These are phyloP conservation scores for Columbina picui DNA, from an alignment of 2,113 vertebrate species.

Conservation along the genomic window DNA sequence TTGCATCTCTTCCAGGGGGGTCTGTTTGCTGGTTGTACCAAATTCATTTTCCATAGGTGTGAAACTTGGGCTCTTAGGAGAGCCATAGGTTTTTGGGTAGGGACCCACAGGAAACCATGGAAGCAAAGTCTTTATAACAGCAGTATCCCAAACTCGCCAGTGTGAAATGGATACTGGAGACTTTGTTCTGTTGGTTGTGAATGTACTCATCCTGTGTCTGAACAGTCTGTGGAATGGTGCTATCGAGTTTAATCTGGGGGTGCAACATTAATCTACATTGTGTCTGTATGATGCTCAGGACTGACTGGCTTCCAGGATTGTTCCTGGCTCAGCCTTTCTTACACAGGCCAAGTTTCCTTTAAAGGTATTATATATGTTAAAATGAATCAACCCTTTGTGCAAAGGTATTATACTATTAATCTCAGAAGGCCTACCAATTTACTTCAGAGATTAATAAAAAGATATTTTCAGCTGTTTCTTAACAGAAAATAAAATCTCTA, in stretches of 20 bases:
- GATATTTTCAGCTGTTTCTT: not conserved
- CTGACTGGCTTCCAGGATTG: not conserved
- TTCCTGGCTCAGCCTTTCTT: not conserved
- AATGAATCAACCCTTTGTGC: not conserved
- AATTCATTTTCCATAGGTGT: fast-evolving
- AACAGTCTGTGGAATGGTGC: not conserved
- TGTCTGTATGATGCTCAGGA: not conserved
- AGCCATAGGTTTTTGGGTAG: not conserved
- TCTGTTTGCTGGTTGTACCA: not conserved
- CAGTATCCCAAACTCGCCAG: not conserved
- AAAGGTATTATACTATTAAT: not conserved
- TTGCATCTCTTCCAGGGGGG: not conserved
- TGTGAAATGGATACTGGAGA: not conserved
- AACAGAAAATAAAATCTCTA: not conserved
- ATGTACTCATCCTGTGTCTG: fast-evolving
- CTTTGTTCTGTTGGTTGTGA: not conserved
- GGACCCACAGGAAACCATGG: not conserved
- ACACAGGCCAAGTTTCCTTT: not conserved
- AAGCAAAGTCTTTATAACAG: not conserved
- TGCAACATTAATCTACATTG: fast-evolving
- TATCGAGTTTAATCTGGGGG: not conserved
- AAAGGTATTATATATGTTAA: not conserved
- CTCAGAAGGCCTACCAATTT: not conserved
- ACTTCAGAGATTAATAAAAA: not conserved
- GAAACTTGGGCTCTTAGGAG: not conserved